A percentile compares a stretch with the other conserved stretches of the same genome.
Evolutionary conservation across 2,113 vertebrate species (phyloP).

Genomic region (Dasyprocta punctata): DNA sequence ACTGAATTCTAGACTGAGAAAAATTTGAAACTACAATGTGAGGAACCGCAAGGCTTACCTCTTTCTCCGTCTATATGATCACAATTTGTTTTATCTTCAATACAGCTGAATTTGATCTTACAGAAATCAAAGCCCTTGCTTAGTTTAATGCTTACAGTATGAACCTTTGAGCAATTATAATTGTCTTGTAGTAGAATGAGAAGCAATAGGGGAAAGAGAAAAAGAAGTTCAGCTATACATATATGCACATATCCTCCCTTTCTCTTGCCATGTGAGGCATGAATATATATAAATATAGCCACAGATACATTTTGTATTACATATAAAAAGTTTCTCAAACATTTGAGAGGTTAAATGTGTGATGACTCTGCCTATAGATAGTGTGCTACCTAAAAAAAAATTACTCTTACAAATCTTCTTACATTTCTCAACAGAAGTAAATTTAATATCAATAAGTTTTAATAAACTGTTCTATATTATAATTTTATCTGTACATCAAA

Average conservation of each 20-base stretch:
- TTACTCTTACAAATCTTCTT: neutral
- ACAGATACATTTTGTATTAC: neutral
- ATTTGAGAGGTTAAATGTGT: neutral
- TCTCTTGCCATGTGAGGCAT: neutral
- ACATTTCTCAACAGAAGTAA: neutral
- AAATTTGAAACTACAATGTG: neutral
- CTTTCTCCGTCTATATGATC: conserved; percentile 35
- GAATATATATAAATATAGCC: neutral
- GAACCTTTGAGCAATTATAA: neutral
- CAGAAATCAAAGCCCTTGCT: neutral
- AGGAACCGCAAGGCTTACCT: neutral
- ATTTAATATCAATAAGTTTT: neutral
- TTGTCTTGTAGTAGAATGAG: no score
- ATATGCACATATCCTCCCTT: neutral
- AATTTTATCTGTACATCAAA: neutral
- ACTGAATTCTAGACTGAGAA: neutral
- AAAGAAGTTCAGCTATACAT: neutral
- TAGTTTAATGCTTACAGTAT: neutral
- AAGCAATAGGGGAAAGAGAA: neutral
- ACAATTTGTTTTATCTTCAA: conserved; percentile 50
- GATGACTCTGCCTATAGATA: neutral
- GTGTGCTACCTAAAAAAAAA: neutral
- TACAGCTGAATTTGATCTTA: conserved; percentile 53
- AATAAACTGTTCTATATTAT: neutral
- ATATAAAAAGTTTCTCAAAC: neutral